These are phyloP conservation scores for Anoura caudifer DNA, from an alignment of 2,113 vertebrate genomes.

Conservation along the genomic window DNA sequence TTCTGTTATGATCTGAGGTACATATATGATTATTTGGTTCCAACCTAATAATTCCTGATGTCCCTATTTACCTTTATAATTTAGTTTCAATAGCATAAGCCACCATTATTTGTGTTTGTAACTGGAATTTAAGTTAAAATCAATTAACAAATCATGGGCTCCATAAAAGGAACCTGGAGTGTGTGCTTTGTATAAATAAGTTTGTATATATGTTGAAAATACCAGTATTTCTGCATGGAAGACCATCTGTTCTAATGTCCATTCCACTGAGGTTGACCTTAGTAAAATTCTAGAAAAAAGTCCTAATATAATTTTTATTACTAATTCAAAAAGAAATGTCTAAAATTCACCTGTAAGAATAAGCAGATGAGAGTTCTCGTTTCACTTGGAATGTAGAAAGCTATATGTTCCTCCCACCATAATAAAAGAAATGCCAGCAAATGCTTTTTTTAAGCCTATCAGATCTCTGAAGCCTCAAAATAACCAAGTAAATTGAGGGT, in stretches of 20 bases:
- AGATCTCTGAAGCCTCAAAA: neutral
- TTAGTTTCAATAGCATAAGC: slow-evolving; percentile 33
- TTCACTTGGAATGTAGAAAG: slow-evolving; percentile 14
- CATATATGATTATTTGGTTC: neutral
- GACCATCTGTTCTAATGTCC: neutral
- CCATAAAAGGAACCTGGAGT: neutral
- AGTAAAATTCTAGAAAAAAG: slow-evolving; percentile 32
- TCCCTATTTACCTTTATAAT: neutral
- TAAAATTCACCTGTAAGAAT: neutral
- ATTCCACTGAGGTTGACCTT: neutral
- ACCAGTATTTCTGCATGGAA: neutral
- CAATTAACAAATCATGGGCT: neutral
- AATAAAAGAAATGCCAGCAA: neutral
- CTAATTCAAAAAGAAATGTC: neutral
- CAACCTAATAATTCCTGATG: slow-evolving; percentile 1
- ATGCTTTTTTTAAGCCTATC: neutral
- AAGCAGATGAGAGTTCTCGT: neutral
- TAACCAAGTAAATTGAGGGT: neutral
- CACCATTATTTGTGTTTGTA: slow-evolving; percentile 22
- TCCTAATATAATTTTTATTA: neutral
- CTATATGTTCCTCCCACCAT: neutral
- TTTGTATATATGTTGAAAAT: slow-evolving; percentile 17
- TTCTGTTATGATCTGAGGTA: neutral
- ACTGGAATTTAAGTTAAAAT: slow-evolving; percentile 26
- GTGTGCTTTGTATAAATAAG: neutral